Evolutionary conservation across 1,140 invertebrate species (phyloP), one percentile per base, ranked within the genome.

Genomic region (Pseudomyrmex concolor): DNA sequence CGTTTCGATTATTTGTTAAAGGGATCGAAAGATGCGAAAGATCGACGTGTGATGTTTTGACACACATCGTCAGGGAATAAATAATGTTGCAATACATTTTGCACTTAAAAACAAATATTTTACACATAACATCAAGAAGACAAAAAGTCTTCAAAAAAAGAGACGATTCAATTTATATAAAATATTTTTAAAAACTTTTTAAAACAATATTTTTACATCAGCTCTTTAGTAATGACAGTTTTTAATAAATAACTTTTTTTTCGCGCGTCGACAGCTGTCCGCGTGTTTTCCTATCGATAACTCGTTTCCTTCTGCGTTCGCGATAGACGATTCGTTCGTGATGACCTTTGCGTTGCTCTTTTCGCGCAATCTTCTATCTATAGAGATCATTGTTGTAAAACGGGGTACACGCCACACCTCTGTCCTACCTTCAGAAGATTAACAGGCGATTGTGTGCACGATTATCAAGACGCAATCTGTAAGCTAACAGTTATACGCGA

Each of bases 351-450:
- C 87, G 76, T 89, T 88, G 88, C 88, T 88, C 88, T 89, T 88
- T 89, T 67, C 86, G 76, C 68, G 84, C 88, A 89, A 89, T 89
- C 87, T 84, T 77, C 84, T 84, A 89, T 89, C 87, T 88, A 68
- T 85, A 67, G 80, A 68, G 84, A 84, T 82, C 81, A 89, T 89
- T 89, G 88, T 89, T 88, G 70, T 83, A 66, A 66, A 66, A 89
- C 82, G 78, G 82, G 80, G 89, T 84, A 80, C 34, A 34, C 84
- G 90, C 84, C 90, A 89, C 89, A 91, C 90, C 90, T 90, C 71
- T 45, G 68, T 84, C 73, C 87, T 90, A 87, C 89, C 89, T 90
- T 90, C 88, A 90, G 90, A 90, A 91, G 90, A 89, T 91, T 90
- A 90, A 90, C 84, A 83, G 74, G 84, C 85, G n/a, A n/a, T 66